Percentiles rank a stretch among this genome's conserved stretches.
Evolutionary conservation across 1,140 invertebrate genomes (phyloP).

Genomic region (Coboldia fuscipes): DNA sequence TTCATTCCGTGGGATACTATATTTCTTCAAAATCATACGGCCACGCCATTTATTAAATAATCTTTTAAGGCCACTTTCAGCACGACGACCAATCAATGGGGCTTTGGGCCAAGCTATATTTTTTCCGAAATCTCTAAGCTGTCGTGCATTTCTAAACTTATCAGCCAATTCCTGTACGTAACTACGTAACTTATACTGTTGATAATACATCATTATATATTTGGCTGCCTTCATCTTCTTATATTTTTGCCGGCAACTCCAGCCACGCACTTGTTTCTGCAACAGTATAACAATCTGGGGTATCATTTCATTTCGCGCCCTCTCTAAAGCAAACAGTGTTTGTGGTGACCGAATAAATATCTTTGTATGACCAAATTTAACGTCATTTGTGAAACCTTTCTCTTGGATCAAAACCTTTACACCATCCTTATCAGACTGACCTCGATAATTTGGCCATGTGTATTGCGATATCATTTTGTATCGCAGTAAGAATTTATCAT

Average conservation of each 20-base stretch:
- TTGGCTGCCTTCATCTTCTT: slow-evolving; percentile 68
- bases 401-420: slow-evolving; percentile 64
- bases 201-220: slow-evolving; percentile 63
- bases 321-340: slow-evolving; percentile 75
- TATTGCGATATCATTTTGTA: slow-evolving; percentile 91
- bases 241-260: slow-evolving; percentile 54
- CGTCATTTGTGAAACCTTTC: slow-evolving; percentile 56
- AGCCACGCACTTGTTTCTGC: slow-evolving; percentile 85
- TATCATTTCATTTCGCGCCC: slow-evolving; percentile 55
- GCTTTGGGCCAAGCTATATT: slow-evolving; percentile 58
- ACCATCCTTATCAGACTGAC: slow-evolving; percentile 55
- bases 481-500: slow-evolving; percentile 62
- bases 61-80: slow-evolving; percentile 25
- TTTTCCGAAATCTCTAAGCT: slow-evolving; percentile 53
- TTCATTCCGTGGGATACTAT: slow-evolving; percentile 60
- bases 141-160: slow-evolving; percentile 34
- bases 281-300: slow-evolving; percentile 74
- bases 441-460: slow-evolving; percentile 86
- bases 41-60: slow-evolving; percentile 58
- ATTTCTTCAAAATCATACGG: slow-evolving; percentile 59
- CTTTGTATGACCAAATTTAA: slow-evolving; percentile 86
- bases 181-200: slow-evolving; percentile 58
- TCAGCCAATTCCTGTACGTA: slow-evolving; percentile 50
- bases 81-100: slow-evolving; percentile 36
- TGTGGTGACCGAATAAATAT: slow-evolving; percentile 80